phyloP scores from a whole-genome alignment of 2,888 invertebrate species.

The Dolomedes plantarius region DNA sequence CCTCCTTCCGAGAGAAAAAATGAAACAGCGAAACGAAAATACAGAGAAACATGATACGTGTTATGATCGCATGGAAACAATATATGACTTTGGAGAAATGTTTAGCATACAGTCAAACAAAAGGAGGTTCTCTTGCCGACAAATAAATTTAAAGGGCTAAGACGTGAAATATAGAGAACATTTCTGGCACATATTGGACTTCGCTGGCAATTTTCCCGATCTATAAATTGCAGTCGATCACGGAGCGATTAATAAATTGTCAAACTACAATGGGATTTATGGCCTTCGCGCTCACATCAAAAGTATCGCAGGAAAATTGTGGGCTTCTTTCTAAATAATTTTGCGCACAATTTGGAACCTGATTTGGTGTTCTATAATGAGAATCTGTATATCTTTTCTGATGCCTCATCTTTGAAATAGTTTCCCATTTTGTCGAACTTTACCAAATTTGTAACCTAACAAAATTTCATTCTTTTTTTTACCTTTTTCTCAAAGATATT shows the following conservation, averaged over 20 bases:
- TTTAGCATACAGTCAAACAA: not conserved
- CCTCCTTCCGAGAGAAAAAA: not conserved
- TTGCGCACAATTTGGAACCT: too few relatives aligned
- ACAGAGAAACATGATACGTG: conserved; percentile 34
- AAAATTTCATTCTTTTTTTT: too few relatives aligned
- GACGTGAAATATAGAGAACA: conserved; percentile 24
- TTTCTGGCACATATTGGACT: conserved; percentile 15
- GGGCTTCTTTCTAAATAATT: too few relatives aligned
- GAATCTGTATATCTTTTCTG: too few relatives aligned
- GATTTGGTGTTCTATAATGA: too few relatives aligned
- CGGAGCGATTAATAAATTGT: conserved; percentile 5
- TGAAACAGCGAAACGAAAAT: conserved; percentile 34
- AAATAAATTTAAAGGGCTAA: conserved; percentile 7
- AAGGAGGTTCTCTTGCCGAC: not conserved
- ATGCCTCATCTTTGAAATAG: too few relatives aligned
- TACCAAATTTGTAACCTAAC: too few relatives aligned
- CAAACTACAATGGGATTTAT: not conserved
- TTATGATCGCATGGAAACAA: conserved; percentile 24
- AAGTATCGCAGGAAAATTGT: too few relatives aligned
- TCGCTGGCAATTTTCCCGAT: not conserved
- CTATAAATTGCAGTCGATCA: not conserved
- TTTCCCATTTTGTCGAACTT: too few relatives aligned
- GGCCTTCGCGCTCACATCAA: too few relatives aligned
- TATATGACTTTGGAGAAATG: conserved; percentile 33
- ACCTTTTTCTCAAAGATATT: too few relatives aligned